These are phyloP conservation scores for Mythimna impura DNA, from an alignment of 2,888 invertebrate species.

Conservation along the genomic window DNA sequence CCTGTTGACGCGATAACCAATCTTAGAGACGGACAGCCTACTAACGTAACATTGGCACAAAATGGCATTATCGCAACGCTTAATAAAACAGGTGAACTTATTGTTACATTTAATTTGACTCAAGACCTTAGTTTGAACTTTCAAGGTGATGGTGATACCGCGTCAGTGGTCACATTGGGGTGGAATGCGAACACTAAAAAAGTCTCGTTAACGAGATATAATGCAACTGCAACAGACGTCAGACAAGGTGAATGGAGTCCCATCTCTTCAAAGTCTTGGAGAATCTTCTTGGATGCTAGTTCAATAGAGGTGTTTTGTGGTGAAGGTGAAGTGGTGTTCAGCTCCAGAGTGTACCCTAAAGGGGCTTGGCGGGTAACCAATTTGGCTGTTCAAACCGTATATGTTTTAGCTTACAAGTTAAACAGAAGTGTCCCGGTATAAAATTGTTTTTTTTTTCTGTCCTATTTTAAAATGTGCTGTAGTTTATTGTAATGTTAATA, in stretches of 20 bases:
- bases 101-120: slow-evolving; percentile 71
- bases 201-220: slow-evolving; percentile 76
- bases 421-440: slow-evolving; percentile 77
- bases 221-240: slow-evolving; percentile 61
- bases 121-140: slow-evolving; percentile 73
- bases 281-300: slow-evolving; percentile 83
- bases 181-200: slow-evolving; percentile 75
- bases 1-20: slow-evolving; percentile 75
- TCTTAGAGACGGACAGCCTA: slow-evolving; percentile 68
- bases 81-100: slow-evolving; percentile 78
- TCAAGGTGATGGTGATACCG: slow-evolving; percentile 76
- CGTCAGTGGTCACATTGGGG: slow-evolving; percentile 65
- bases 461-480: not conserved
- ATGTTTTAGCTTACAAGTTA: slow-evolving; percentile 74
- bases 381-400: slow-evolving; percentile 71
- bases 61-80: slow-evolving; percentile 42
- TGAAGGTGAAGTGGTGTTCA: slow-evolving; percentile 85
- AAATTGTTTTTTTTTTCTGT: not conserved
- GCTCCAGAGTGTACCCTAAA: slow-evolving; percentile 80
- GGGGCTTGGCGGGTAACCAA: slow-evolving; percentile 81
- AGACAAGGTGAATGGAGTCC: slow-evolving; percentile 83
- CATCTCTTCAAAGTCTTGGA: slow-evolving; percentile 70
- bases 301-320: slow-evolving; percentile 86
- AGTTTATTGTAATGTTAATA: not conserved
- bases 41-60: slow-evolving; percentile 63